Evolutionary conservation across 2,797 vertebrate species (phyloP), one percentile per base, ranked within the genome.

Genomic region (Paedocypris micromegethes): DNA sequence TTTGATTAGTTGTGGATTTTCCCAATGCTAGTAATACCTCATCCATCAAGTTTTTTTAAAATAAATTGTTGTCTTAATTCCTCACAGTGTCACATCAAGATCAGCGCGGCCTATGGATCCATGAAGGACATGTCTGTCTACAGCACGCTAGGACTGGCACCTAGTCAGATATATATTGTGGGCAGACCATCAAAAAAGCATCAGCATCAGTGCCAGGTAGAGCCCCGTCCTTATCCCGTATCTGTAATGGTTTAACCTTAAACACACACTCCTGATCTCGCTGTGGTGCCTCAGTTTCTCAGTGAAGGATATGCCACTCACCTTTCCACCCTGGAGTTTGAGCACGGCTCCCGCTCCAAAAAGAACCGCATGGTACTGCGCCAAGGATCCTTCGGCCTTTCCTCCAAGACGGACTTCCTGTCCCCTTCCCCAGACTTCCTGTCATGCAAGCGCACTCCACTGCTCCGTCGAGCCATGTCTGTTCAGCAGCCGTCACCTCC

Each of bases 61-160:
- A 23, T 23, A 23, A 23, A 23, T 23, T 23, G 23, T 23, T 23
- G 23, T 1, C 23, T 23, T 23, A 23, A 23, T 7, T 50, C 68
- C 66, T 4, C 77, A 86, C 82, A 99, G 96, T 85, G 93, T 78
- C 90, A 96, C 75, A 89, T 98, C 91, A 96, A 91, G 80, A 94
- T 95, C 74, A 92, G 94, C 0, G 94, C 94, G 0, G 95, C 95
- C 0, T 99, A 99, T 0, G 96, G 97, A 66, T 99, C 97, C 64
- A 97, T 93, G 47, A 99, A 99, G 91, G 97, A 99, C 81, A 94
- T 98, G 82, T 95, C 94, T 0, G 97, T 99, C 77, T 99, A 99
- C 86, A 92, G 86, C 75, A 79, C 94, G 82, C 92, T 99, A 75
- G 94, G 90, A 81, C 84, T 99, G 79, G 86, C 92, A 0, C 82